A percentile compares a stretch with the other conserved stretches of the same genome.
Conservation (phyloP, 2,888 invertebrate genomes). For the Pammene aurita region DNA sequence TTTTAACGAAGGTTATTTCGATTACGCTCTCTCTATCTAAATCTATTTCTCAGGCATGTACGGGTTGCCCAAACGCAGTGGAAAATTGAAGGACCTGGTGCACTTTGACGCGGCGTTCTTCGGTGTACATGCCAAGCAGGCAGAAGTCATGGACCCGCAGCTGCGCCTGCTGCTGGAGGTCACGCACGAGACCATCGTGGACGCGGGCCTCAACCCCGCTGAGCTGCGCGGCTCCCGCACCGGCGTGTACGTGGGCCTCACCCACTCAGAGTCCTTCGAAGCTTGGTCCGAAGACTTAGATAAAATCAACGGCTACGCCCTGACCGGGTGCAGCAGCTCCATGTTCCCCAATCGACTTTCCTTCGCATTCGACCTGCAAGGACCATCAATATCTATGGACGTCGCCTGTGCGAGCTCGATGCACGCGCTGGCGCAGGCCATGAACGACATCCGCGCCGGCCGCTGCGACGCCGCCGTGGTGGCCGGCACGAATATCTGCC, state of each 20-base stretch:
- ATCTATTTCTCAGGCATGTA: conserved; percentile 83
- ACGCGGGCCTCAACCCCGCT: conserved; percentile 92
- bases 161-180: conserved; percentile 94
- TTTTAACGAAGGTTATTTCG: no score
- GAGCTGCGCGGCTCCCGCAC: conserved; percentile 94
- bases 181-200: conserved; percentile 96
- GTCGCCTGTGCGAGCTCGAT: conserved; percentile 98
- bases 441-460: conserved; percentile 90
- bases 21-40: no score
- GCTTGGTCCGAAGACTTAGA: conserved; percentile 94
- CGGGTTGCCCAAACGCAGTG: conserved; percentile 91
- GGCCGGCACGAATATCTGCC: conserved; percentile 93
- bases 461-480: conserved; percentile 98
- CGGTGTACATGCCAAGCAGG: conserved; percentile 96
- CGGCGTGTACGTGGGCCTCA: conserved; percentile 98
- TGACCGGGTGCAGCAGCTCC: conserved; percentile 96
- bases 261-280: conserved; percentile 95
- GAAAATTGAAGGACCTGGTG: conserved; percentile 91
- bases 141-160: conserved; percentile 96
- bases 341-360: conserved; percentile 99
- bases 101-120: conserved; percentile 95
- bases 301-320: conserved; percentile 92
- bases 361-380: conserved; percentile 96
- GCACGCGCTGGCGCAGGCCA: conserved; percentile 94
- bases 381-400: conserved; percentile 97